Evolutionary conservation across 2,113 vertebrate genomes (phyloP), one percentile per base, ranked within the genome.

Genomic region (Sylvia atricapilla): DNA sequence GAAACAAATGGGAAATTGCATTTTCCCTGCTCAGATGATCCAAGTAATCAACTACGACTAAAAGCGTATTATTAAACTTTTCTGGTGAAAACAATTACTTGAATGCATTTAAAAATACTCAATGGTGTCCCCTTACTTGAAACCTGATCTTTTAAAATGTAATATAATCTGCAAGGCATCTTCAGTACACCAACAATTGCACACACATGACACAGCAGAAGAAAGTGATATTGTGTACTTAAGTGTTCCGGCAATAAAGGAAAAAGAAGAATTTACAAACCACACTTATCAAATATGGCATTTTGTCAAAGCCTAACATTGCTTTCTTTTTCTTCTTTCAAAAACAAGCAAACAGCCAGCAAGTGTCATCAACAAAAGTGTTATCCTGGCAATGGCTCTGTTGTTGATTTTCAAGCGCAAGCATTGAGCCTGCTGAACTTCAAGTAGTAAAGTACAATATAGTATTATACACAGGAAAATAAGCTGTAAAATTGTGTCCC

Each of bases 41-140:
- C 77, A 68, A 55, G 23, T 72, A 62, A 93, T 72, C 64, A 92
- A 24, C 41, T 41, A 43, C 49, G 47, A 84, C 46, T 58, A 68
- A 90, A 93, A 92, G 67, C 19, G 87, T 47, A 80, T 91, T 73
- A 78, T 62, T 73, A 90, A 95, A 87, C 49, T 62, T 58, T 56
- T 55, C 24, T 69, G 50, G 31, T 64, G 24, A 90, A 94, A 96
- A 82, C 11, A 81, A 37, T 90, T 55, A 72, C 47, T 50, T 59
- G 62, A 3, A 37, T 53, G 15, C 15, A 75, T 68, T 94, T 52
- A 60, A 74, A 85, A 81, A 77, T 5, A 33, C 23, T 60, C 58
- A 70, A 1, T 55, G 9, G 63, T 62, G 19, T 77, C 44, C 31
- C 15, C n/a, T 67, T 90, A 80, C 43, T 62, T 82, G 56, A 89